phyloP scores from a whole-genome alignment of 2,113 vertebrate species.

The Indicator indicator region DNA sequence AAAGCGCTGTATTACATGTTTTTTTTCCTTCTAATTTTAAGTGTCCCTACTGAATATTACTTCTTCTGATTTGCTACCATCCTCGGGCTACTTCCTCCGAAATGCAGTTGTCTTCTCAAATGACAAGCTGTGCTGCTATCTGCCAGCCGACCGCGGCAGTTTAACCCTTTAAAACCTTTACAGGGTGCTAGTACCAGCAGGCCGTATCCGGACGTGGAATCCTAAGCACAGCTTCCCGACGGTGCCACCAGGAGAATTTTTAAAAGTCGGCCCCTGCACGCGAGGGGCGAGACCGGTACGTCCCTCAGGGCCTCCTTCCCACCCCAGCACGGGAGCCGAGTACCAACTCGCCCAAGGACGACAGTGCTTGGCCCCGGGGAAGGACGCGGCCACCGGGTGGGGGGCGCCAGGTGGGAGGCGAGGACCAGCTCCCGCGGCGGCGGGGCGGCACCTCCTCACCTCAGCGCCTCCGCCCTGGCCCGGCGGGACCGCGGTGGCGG shows the following conservation, averaged over 20 bases:
- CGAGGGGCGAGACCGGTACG: too few relatives aligned
- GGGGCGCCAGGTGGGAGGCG: background rate
- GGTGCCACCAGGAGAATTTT: background rate
- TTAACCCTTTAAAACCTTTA: background rate
- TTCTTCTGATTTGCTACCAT: background rate
- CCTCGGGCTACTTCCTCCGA: background rate
- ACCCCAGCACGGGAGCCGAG: background rate
- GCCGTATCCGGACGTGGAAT: background rate
- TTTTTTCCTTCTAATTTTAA: background rate
- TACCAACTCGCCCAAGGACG: background rate
- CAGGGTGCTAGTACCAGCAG: background rate
- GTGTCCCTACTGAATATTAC: background rate
- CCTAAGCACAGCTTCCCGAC: background rate
- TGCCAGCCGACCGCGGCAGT: background rate
- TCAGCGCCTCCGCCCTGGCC: background rate
- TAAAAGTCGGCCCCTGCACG: background rate
- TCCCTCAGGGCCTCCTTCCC: background rate
- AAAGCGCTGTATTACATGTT: background rate
- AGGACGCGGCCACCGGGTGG: background rate
- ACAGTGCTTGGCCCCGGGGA: background rate
- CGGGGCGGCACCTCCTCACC: background rate
- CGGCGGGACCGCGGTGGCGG: background rate
- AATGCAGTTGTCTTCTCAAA: background rate
- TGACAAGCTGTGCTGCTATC: background rate
- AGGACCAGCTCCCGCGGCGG: background rate